Evolutionary conservation across 2,113 vertebrate genomes (phyloP), one percentile per base, ranked within the genome.

Genomic region (Trinectes maculatus): DNA sequence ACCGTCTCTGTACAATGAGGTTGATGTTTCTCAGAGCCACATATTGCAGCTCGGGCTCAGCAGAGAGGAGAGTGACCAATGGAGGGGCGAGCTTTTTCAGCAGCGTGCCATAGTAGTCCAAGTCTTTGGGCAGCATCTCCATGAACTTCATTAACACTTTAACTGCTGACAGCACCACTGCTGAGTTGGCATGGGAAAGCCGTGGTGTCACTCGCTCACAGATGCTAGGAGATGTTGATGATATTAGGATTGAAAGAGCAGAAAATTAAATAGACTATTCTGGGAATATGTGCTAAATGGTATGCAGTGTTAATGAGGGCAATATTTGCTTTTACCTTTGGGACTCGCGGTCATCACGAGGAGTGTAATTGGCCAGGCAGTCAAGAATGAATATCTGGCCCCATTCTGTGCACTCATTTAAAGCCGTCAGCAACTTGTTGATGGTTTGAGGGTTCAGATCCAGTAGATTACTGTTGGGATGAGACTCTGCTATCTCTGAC

Each of bases 121-220:
- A 83, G 78, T 98, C 98, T 91, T 98, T 99, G 0, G 98, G 96
- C 25, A 99, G 82, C 95, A 99, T 96, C 91, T 99, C 98, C 95
- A 98, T 98, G 86, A 99, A 98, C 89, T 99, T 99, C 97, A 99
- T 99, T 60, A 99, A 91, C 65, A 99, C 98, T 87, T 99, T 99
- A 59, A 99, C 98, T 0, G 97, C 98, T 0, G 98, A 99, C 53
- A 99, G 91, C 74, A 99, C 97, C 87, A 98, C 98, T 0, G 98
- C 98, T 0, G 98, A 98, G 92, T 99, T 99, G 89, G 98, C 98
- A 0, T 99, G 97, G 16, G 98, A 99, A 62, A 99, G 93, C 8
- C 98, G 92, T 0, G 98, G 98, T 0, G 97, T 99, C 80, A 99
- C 97, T 5, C 98, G 93, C 86, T 99, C 97, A 2, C 98, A 99